Evolutionary conservation across 2,113 vertebrate species (phyloP), one percentile per base, ranked within the genome.

Genomic region (Oostethus manadensis): DNA sequence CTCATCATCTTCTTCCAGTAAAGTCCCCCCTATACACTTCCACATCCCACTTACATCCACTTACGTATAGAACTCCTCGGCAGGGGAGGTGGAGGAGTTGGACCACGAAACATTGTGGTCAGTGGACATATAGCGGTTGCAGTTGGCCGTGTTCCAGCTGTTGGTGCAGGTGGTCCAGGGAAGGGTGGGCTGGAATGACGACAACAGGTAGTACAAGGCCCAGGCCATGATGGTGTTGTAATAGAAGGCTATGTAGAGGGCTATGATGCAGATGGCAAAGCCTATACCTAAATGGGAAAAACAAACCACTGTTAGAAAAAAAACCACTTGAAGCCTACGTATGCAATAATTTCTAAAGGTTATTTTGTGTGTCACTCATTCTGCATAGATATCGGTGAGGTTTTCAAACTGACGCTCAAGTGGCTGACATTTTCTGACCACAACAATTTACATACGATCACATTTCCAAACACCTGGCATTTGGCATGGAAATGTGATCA

Each of bases 151-250:
- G 89, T 99, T 99, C 97, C 97, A 99, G 17, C 81, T 29, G 3
- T 99, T 98, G 29, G 62, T 74, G 88, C 97, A 99, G 76, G 90
- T 95, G 47, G 92, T 92, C 97, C 97, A 99, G 6, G 97, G 97
- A 80, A 98, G 90, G 47, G 88, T 90, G 53, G 85, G 49, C 33
- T 87, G 89, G 75, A 99, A 94, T 48, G 95, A 98, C 6, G 94
- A 96, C 6, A 97, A 74, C 78, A 99, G 91, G 91, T 98, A 99
- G 86, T 97, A 98, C 73, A 99, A 86, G 0, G 96, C 95, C 97
- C 96, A 98, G 68, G 96, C 95, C 90, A 98, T 98, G 79, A 99
- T 95, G 86, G 97, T 99, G 88, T 99, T 99, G 85, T 99, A 99
- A 88, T 99, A 99, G 84, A 96, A 99, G 73, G 95, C 92, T 0